These are phyloP conservation scores for Homalodisca vitripennis DNA, from an alignment of 1,140 invertebrate species.

Conservation along the genomic window DNA sequence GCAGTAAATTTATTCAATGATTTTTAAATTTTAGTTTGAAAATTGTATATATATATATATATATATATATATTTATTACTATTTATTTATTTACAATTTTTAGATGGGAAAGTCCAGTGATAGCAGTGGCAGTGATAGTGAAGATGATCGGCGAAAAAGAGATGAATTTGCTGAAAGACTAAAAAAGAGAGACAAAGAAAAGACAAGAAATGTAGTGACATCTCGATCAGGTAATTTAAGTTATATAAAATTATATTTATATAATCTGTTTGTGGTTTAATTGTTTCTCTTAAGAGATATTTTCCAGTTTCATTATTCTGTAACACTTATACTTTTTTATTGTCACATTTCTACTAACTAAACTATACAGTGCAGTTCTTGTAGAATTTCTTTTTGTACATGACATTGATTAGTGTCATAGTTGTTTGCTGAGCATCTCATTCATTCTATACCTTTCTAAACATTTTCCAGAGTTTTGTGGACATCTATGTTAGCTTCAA, in stretches of 20 bases:
- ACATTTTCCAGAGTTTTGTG: too few relatives aligned
- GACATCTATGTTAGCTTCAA: background rate
- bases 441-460: too few relatives aligned
- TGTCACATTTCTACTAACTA: background rate
- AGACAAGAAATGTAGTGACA: constrained; percentile 74
- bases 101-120: constrained; percentile 33
- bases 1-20: too few relatives aligned
- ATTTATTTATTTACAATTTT: too few relatives aligned
- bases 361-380: background rate
- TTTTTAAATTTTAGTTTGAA: too few relatives aligned
- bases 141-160: constrained; percentile 60
- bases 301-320: background rate
- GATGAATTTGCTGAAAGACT: constrained; percentile 93
- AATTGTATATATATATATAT: too few relatives aligned
- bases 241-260: background rate
- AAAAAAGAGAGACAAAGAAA: constrained; percentile 86
- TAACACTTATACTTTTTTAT: background rate
- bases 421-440: too few relatives aligned
- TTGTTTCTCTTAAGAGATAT: background rate
- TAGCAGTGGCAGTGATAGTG: constrained; percentile 38
- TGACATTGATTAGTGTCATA: background rate
- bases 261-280: background rate
- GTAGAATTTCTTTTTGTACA: background rate
- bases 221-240: constrained; percentile 50
- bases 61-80: too few relatives aligned